These are phyloP conservation scores for Stenodema calcarata DNA, from an alignment of 2,888 invertebrate genomes.

Conservation along the genomic window DNA sequence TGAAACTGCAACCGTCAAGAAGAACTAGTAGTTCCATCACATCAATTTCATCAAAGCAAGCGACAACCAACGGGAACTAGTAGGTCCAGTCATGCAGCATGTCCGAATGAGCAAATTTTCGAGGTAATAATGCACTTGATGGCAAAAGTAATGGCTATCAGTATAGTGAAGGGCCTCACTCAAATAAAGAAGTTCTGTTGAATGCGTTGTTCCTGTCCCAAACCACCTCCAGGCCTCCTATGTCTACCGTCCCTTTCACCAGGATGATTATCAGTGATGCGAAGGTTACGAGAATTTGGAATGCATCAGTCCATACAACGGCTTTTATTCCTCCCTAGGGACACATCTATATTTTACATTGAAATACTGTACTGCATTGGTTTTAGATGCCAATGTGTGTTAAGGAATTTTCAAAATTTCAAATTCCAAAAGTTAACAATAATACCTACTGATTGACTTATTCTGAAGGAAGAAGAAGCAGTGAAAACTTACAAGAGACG, in stretches of 20 bases:
- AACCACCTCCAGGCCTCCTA: conserved; percentile 60
- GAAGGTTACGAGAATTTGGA: conserved; percentile 61
- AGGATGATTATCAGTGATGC: conserved; percentile 60
- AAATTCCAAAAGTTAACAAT: background rate
- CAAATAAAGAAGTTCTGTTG: conserved; percentile 58
- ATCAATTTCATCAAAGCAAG: no score
- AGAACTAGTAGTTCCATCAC: no score
- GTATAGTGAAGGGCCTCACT: conserved; percentile 54
- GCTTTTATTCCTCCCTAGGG: conserved; percentile 62
- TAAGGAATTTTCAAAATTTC: no score
- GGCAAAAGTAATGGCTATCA: background rate
- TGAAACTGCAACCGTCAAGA: background rate
- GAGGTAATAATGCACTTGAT: no score
- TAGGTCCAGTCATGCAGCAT: no score
- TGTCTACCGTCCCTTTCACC: conserved; percentile 60
- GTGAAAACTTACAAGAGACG: conserved; percentile 63
- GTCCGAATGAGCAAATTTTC: no score
- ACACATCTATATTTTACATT: no score
- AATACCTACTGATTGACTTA: no score
- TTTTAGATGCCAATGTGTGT: no score
- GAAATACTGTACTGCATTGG: no score
- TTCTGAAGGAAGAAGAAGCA: background rate
- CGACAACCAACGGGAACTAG: no score
- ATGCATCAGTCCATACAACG: conserved; percentile 62
- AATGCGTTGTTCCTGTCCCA: conserved; percentile 58